A percentile compares a stretch with the other conserved stretches of the same genome.
Evolutionary conservation across 2,888 invertebrate genomes (phyloP).

Genomic region (Oligia fasciuncula): DNA sequence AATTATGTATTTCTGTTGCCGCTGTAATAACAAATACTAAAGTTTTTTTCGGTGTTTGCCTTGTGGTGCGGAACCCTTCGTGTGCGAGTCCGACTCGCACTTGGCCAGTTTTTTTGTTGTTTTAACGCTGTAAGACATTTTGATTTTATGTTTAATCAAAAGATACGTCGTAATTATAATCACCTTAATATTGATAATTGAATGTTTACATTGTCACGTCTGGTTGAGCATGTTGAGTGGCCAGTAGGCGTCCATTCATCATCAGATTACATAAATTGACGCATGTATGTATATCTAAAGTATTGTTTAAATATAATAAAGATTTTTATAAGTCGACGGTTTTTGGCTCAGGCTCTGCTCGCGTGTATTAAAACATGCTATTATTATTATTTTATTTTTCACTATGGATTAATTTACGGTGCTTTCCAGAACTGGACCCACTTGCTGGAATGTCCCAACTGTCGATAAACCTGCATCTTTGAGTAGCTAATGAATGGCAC

Average conservation of each 20-base stretch:
- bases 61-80: no score
- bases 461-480: background rate
- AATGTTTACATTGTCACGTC: slow-evolving; percentile 29
- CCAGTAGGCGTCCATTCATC: slow-evolving; percentile 36
- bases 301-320: background rate
- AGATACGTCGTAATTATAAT: slow-evolving; percentile 28
- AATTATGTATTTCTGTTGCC: no score
- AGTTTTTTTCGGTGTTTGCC: no score
- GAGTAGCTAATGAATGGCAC: background rate
- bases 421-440: background rate
- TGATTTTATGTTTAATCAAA: slow-evolving; percentile 1
- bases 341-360: background rate
- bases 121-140: slow-evolving; percentile 3
- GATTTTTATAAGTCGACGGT: background rate
- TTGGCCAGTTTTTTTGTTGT: background rate
- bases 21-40: no score
- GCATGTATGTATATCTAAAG: slow-evolving; percentile 10
- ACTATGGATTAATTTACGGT: background rate
- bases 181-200: slow-evolving; percentile 29
- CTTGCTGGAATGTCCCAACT: background rate
- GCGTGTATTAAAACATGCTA: background rate
- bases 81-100: no score
- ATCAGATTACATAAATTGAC: slow-evolving; percentile 33
- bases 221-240: background rate
- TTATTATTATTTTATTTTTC: background rate